Evolutionary conservation across 2,797 vertebrate species (phyloP), one percentile per base, ranked within the genome.

Genomic region (Sebastes melanostomus): DNA sequence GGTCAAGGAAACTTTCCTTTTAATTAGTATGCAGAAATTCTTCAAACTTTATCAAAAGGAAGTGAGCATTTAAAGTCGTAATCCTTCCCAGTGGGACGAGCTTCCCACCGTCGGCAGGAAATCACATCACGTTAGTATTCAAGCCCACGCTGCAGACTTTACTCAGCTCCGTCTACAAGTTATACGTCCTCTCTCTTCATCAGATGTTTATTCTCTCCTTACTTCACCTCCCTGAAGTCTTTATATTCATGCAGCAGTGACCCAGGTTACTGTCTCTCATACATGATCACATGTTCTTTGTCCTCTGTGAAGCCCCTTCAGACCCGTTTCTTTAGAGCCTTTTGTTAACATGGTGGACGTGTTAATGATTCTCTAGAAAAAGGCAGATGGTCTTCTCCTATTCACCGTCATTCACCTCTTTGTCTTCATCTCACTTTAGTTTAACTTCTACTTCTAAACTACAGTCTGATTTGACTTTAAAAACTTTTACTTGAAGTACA

Each of bases 51-150:
- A 78, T 83, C 80, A 74, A 61, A 67, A 77, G 75, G 75, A 83
- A 73, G 73, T 1, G 30, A 78, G 59, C 36, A 20, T 72, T 78
- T 72, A 59, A 74, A 84, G 78, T 29, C 32, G 68, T 69, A 75
- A 78, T 77, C 75, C 67, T 6, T 74, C 82, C 65, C 84, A 2
- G 60, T 29, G 82, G 85, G 71, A 29, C 24, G 9, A 62, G 72
- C 82, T 77, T 69, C 87, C 34, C 75, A 65, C 60, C 56, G 55
- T 66, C 74, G n/a, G 74, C 38, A 72, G 75, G 72, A 84, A 84
- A 75, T 72, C 82, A 22, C n/a, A 67, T 76, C 67, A 3, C 32
- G 14, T 86, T 69, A 77, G 75, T 61, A 87, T 85, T 86, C 80
- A 20, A 20, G 72, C 50, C 61, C 77, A 71, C 67, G 7, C 72